These are phyloP conservation scores for Arctopsyche grandis DNA, from an alignment of 1,140 invertebrate genomes.

Conservation along the genomic window DNA sequence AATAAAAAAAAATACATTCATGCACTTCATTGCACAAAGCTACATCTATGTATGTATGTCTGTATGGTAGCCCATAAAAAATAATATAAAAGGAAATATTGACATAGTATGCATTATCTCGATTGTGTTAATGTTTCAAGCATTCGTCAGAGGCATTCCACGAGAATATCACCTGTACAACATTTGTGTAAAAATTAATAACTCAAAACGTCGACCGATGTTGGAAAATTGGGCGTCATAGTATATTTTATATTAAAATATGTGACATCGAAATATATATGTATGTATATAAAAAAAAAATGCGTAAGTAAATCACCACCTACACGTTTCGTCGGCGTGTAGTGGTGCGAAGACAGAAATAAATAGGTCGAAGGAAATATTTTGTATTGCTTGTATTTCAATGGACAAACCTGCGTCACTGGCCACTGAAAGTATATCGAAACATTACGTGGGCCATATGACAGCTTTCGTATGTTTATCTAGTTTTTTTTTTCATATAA, in stretches of 20 bases:
- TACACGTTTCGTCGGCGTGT: conserved; percentile 23
- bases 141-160: not conserved
- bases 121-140: not conserved
- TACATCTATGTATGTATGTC: no score
- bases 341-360: conserved; percentile 44
- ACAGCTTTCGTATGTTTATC: conserved; percentile 14
- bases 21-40: no score
- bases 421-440: conserved; percentile 10
- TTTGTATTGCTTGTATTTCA: conserved; percentile 36
- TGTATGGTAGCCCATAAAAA: no score
- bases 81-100: no score
- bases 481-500: conserved; percentile 12
- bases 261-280: no score
- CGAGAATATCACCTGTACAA: not conserved
- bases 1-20: no score
- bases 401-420: conserved; percentile 36
- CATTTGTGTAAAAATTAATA: conserved; percentile 1
- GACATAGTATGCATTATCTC: not conserved
- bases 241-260: conserved; percentile 17
- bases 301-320: conserved; percentile 31
- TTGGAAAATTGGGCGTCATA: not conserved
- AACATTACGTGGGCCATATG: conserved; percentile 16
- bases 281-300: conserved; percentile 30
- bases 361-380: conserved; percentile 40
- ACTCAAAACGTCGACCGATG: not conserved